Evolutionary conservation across 2,888 invertebrate species (phyloP).

Genomic region (Uropetala carovei): DNA sequence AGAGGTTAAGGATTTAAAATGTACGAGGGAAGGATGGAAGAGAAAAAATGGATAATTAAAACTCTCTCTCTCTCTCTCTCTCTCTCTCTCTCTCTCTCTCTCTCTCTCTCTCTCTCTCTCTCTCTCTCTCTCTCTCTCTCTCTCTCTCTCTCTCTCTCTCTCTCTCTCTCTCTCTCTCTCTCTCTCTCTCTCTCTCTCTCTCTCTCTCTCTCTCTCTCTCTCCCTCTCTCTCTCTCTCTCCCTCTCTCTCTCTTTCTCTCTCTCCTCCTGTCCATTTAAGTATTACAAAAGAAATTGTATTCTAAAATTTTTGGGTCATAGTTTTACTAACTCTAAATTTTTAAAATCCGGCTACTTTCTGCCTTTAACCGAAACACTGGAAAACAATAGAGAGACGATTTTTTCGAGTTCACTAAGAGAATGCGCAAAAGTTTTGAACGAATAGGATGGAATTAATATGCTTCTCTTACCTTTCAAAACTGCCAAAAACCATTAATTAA

Average conservation of each 20-base stretch:
- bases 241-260: constrained; percentile 15
- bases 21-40: neutral
- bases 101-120: neutral
- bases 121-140: neutral
- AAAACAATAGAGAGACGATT: no score
- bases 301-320: constrained; percentile 37
- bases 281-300: neutral
- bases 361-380: constrained; percentile 9
- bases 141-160: neutral
- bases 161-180: neutral
- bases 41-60: neutral
- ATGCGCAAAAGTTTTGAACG: no score
- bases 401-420: no score
- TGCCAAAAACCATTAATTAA: no score
- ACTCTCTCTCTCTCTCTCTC: constrained; percentile 5
- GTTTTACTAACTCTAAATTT: no score
- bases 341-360: neutral
- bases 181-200: neutral
- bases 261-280: constrained; percentile 9
- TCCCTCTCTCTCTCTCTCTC: neutral
- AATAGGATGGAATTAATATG: no score
- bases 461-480: no score
- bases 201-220: neutral
- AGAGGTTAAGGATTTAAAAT: constrained; percentile 50
- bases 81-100: constrained; percentile 6